phyloP scores from a whole-genome alignment of 2,888 invertebrate species.

The Dusona sp. region DNA sequence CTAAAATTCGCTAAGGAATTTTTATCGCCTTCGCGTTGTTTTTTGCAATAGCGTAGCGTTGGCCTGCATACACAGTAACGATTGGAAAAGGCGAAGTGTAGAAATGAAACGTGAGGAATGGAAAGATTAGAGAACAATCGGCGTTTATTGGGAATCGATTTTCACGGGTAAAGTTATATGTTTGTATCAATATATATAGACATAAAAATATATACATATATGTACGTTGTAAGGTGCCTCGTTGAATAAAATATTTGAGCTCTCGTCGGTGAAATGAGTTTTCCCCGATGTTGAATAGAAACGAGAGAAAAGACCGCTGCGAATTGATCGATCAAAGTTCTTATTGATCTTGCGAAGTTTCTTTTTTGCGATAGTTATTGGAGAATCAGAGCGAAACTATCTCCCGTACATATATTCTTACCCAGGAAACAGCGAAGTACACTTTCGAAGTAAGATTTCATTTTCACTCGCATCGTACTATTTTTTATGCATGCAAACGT shows the following conservation, averaged over 20 bases:
- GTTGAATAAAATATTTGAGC: conserved; percentile 66
- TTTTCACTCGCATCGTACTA: neutral
- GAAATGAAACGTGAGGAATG: conserved; percentile 45
- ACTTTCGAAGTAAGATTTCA: conserved; percentile 22
- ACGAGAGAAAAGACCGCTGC: conserved; percentile 31
- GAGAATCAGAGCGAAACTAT: conserved; percentile 47
- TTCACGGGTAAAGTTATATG: conserved; percentile 35
- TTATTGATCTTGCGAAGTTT: conserved; percentile 49
- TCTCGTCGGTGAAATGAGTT: conserved; percentile 60
- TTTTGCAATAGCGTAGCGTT: conserved; percentile 20
- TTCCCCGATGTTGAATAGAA: conserved; percentile 53
- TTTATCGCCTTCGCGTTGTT: conserved; percentile 40
- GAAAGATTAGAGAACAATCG: conserved; percentile 65
- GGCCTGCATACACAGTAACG: conserved; percentile 18
- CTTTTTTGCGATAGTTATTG: conserved; percentile 23
- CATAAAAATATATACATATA: conserved; percentile 1
- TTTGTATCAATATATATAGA: neutral
- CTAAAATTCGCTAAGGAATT: conserved; percentile 47
- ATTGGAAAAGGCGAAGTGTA: conserved; percentile 17
- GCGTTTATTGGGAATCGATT: conserved; percentile 65
- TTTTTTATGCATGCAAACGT: conserved; percentile 1
- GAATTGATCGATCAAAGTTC: conserved; percentile 60
- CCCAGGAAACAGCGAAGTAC: conserved; percentile 4
- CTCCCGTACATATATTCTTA: conserved; percentile 3
- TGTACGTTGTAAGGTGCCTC: conserved; percentile 40